These are phyloP conservation scores for Ricordea florida DNA, from an alignment of 92 coral and sea anemone genomes.

Conservation along the genomic window DNA sequence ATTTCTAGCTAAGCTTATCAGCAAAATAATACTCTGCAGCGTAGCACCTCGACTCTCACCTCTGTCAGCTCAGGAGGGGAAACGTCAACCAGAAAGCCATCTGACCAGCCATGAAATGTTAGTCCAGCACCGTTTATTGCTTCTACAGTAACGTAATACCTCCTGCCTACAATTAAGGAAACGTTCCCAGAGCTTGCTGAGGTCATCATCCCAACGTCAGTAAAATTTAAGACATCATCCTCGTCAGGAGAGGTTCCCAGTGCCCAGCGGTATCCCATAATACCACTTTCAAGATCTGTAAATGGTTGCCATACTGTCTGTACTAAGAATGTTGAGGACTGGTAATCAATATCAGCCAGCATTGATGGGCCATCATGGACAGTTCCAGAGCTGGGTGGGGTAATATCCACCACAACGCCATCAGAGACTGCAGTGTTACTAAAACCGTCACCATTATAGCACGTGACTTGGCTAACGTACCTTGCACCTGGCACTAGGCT, in stretches of 20 bases:
- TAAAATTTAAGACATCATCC: slow-evolving; percentile 69
- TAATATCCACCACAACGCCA: slow-evolving; percentile 82
- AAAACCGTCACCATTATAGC: slow-evolving; percentile 86
- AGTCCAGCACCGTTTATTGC: slow-evolving; percentile 86
- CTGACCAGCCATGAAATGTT: slow-evolving; percentile 83
- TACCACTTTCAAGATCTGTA: slow-evolving; percentile 81
- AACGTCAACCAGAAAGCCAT: slow-evolving; percentile 86
- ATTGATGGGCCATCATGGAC: slow-evolving; percentile 68
- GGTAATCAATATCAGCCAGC: slow-evolving; percentile 51
- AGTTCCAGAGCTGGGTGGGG: slow-evolving; percentile 70
- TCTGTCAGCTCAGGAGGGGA: slow-evolving; percentile 76
- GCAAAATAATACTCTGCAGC: too few species aligned
- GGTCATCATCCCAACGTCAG: slow-evolving; percentile 63
- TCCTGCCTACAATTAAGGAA: slow-evolving; percentile 57
- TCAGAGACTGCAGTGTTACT: slow-evolving; percentile 66
- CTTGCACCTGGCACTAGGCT: slow-evolving; percentile 76
- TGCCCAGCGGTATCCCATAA: slow-evolving; percentile 88
- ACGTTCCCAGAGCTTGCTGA: slow-evolving; percentile 57
- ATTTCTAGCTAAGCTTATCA: too few species aligned
- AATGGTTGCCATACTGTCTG: slow-evolving; percentile 72
- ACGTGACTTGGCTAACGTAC: slow-evolving; percentile 76
- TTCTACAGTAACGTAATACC: slow-evolving; percentile 87
- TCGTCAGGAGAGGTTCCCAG: slow-evolving; percentile 81
- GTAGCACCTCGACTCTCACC: too few species aligned
- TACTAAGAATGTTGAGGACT: slow-evolving; percentile 48